Base-by-base conservation (phyloP, 1,140 invertebrate genomes). In the Ridgeia piscesae region DNA sequence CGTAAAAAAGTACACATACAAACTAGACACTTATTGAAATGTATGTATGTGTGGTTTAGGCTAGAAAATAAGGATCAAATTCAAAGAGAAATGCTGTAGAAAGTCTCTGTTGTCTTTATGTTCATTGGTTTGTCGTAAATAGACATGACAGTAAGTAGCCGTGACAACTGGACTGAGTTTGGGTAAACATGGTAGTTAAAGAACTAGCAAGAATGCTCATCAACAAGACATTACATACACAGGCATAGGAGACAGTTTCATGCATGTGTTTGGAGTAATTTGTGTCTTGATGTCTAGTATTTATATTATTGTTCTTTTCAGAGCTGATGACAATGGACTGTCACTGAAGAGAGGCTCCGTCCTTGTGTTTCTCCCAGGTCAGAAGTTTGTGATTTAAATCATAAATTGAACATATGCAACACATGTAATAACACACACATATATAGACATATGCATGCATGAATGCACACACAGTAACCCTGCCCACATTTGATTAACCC, bases 341-440 rank as follows among this genome's bases (percentile, higher is more conserved):
- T 42, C 34, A 91, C 34, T 17, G 33, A 93, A 94, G 0, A 93
- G 96, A 93, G 97, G 97, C 6, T 97, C 97, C 34, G 97, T 99
- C 34, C 96, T 99, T 0, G 97, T 99, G 93, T 99, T 99, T 96
- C 95, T 99, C 91, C 98, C 98, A 34, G 98, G 98, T 92, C 97
- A 91, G 48, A 35, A 91, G 33, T 90, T 92, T 90, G n/a, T 90
- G 8, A 14, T 77, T 77, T 77, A 77, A 77, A 21, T 77, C 42
- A 42, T 42, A n/a, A n/a, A 42, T 77, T 77, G 58, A 31, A 77
- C 17, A 77, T 77, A 21, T 21, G 27, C 58, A 77, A 17, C 58
- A 77, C 2, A 77, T 42, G 42, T 77, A 77, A 9, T 14, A 4
- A 31, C 27, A 31, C 17, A 17, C 58, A 21, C 58, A 77, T 21